These are phyloP conservation scores for Dermochelys coriacea DNA, from an alignment of 2,797 vertebrate genomes.

Conservation along the genomic window DNA sequence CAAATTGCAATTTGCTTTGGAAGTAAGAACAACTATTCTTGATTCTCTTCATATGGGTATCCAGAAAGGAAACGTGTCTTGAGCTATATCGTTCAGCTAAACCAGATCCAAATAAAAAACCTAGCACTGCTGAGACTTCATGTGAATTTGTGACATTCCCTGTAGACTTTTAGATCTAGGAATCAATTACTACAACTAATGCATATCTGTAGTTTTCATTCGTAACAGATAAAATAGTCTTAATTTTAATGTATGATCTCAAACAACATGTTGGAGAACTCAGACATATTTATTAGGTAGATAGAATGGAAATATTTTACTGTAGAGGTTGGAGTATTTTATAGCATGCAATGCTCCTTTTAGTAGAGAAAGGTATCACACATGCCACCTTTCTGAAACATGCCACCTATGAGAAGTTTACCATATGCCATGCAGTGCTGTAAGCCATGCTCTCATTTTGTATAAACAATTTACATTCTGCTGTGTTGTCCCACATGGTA, in stretches of 20 bases:
- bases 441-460: not conserved
- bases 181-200: constrained; percentile 2
- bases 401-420: not conserved
- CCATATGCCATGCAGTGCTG: not conserved
- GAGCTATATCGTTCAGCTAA: constrained; percentile 43
- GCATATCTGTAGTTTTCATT: not conserved
- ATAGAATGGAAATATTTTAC: not conserved
- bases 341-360: not conserved
- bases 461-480: not conserved
- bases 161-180: constrained; percentile 2
- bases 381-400: not conserved
- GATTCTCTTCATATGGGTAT: not conserved
- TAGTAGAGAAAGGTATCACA: not conserved
- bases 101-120: constrained; percentile 44
- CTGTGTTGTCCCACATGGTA: not conserved
- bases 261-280: not conserved
- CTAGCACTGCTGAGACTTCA: not conserved
- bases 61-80: constrained; percentile 1
- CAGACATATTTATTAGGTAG: not conserved
- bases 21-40: constrained; percentile 10
- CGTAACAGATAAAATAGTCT: constrained; percentile 4
- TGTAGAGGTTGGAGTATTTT: not conserved
- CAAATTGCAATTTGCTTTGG: not conserved
- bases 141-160: constrained; percentile 38
- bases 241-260: not conserved